Evolutionary conservation across 2,888 invertebrate species (phyloP).

Genomic region (Lagria hirta): DNA sequence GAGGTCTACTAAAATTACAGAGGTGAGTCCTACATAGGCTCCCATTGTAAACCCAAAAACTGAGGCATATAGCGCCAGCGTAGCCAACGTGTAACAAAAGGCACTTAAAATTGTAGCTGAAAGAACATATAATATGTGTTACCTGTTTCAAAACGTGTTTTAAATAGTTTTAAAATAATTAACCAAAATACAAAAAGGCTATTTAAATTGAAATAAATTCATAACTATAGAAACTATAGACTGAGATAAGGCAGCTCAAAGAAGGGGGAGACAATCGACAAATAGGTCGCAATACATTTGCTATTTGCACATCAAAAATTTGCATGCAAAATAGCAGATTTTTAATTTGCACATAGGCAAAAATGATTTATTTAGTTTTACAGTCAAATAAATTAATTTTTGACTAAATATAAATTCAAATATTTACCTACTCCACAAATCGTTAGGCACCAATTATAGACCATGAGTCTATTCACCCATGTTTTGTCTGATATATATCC

Average conservation of each 20-base stretch:
- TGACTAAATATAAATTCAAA: neutral
- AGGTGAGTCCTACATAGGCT: slow-evolving; percentile 95
- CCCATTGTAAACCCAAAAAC: slow-evolving; percentile 90
- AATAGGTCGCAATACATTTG: no score
- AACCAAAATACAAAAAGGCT: no score
- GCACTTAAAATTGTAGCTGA: slow-evolving; percentile 80
- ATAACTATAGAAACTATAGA: no score
- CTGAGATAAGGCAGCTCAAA: no score
- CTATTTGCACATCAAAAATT: no score
- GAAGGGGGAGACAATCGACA: no score
- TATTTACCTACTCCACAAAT: slow-evolving; percentile 83
- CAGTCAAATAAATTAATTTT: no score
- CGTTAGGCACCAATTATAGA: slow-evolving; percentile 88
- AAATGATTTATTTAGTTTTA: no score
- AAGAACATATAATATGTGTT: slow-evolving; percentile 42
- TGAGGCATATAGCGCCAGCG: slow-evolving; percentile 75
- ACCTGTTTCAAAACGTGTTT: neutral
- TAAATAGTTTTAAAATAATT: slow-evolving; percentile 1
- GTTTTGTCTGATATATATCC: slow-evolving; percentile 87
- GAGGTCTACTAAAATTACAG: slow-evolving; percentile 91
- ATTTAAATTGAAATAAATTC: no score
- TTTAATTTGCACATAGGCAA: no score
- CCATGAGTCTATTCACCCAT: slow-evolving; percentile 85
- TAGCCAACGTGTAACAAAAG: slow-evolving; percentile 70
- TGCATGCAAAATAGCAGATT: no score